Conservation (phyloP, 1,140 invertebrate species). For the Helicorthomorpha holstii region DNA sequence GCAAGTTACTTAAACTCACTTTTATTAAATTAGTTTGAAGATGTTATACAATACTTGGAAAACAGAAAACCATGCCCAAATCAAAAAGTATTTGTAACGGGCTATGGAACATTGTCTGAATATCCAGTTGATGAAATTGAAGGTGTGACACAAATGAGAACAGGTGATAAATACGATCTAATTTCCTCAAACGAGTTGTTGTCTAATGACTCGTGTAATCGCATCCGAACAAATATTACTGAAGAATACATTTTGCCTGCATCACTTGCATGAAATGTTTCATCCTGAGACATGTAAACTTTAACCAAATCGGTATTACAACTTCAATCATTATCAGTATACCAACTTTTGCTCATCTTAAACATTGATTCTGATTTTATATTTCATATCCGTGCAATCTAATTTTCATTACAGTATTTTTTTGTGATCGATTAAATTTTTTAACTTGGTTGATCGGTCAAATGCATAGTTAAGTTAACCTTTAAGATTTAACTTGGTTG, state of each 20-base stretch:
- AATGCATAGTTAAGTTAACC: too few species aligned
- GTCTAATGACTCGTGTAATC: background rate
- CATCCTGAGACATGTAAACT: too few species aligned
- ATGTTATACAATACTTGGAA: background rate
- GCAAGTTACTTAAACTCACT: background rate
- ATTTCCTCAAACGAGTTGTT: background rate
- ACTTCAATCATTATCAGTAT: too few species aligned
- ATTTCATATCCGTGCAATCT: too few species aligned
- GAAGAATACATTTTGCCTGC: background rate
- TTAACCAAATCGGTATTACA: too few species aligned
- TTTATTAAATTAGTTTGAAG: background rate
- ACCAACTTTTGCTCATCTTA: too few species aligned
- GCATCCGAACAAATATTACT: background rate
- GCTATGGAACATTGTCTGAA: constrained; percentile 3
- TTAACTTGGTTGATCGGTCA: too few species aligned
- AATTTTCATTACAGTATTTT: too few species aligned
- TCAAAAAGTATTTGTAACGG: constrained; percentile 1
- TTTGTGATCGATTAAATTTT: too few species aligned
- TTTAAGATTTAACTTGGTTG: too few species aligned
- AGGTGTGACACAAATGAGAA: background rate
- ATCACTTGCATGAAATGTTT: background rate
- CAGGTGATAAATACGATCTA: constrained; percentile 1
- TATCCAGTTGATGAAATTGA: background rate
- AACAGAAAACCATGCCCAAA: background rate
- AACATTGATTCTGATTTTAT: too few species aligned